A percentile compares a stretch with the other conserved stretches of the same genome.
Conservation (phyloP, 2,888 invertebrate genomes). For the Seira musarum region DNA sequence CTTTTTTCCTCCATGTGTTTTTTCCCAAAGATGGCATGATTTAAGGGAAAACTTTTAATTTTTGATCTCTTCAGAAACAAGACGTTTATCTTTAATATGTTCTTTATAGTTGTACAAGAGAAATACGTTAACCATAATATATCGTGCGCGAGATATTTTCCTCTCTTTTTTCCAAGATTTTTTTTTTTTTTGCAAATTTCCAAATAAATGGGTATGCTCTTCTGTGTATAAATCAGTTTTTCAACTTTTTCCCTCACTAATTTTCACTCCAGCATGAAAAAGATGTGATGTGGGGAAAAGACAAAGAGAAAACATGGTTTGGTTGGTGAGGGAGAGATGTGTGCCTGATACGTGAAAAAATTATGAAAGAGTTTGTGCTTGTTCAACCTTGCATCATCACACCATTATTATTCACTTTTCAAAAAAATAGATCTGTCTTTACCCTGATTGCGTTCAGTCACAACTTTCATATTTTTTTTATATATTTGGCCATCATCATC, state of each 20-base stretch:
- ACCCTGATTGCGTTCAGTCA: no score
- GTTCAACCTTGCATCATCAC: slow-evolving; percentile 29
- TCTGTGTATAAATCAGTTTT: slow-evolving; percentile 49
- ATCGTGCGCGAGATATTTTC: background rate
- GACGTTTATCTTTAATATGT: slow-evolving; percentile 54
- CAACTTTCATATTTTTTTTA: no score
- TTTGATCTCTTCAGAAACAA: slow-evolving; percentile 59
- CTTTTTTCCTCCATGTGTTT: background rate
- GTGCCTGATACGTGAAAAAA: slow-evolving; percentile 41
- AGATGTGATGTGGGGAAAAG: slow-evolving; percentile 7
- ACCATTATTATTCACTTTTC: slow-evolving; percentile 23
- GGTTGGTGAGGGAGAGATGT: slow-evolving; percentile 6
- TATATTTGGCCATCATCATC: no score
- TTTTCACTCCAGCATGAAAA: slow-evolving; percentile 34
- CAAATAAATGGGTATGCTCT: slow-evolving; percentile 27
- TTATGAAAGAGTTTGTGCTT: slow-evolving; percentile 36
- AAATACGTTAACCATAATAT: background rate
- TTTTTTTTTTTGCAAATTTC: background rate
- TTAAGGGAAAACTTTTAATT: slow-evolving; percentile 61
- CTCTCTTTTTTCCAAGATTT: no score
- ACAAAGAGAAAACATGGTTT: slow-evolving; percentile 22
- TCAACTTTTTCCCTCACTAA: slow-evolving; percentile 42
- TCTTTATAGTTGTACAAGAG: background rate
- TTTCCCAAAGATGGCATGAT: slow-evolving; percentile 36
- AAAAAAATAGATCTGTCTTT: slow-evolving; percentile 1